These are phyloP conservation scores for Agraylea sexmaculata DNA, from an alignment of 1,140 invertebrate species.

Conservation along the genomic window DNA sequence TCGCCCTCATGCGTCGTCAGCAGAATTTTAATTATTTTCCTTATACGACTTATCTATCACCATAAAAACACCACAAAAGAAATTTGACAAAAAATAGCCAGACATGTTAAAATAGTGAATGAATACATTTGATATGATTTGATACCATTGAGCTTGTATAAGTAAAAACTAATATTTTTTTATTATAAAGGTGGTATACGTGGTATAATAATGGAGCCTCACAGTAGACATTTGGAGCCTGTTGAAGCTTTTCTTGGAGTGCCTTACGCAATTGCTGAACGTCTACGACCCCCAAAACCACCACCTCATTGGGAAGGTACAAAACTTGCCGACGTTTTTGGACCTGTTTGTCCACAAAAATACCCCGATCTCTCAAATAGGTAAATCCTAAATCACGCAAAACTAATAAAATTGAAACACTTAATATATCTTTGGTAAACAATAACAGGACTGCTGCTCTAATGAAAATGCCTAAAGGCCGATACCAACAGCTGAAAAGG, in stretches of 20 bases:
- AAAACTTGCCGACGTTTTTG: constrained; percentile 50
- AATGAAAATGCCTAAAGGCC: constrained; percentile 46
- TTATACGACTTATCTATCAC: too few species aligned
- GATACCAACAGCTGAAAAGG: constrained; percentile 46
- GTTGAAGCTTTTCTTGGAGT: constrained; percentile 62
- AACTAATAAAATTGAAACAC: background rate
- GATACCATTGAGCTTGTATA: too few species aligned
- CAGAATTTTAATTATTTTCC: too few species aligned
- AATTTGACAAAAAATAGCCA: too few species aligned
- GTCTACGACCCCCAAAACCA: constrained; percentile 44
- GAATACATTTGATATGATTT: too few species aligned
- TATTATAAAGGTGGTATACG: constrained; percentile 41
- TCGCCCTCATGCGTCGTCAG: too few species aligned
- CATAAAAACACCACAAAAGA: too few species aligned
- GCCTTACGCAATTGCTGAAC: constrained; percentile 59
- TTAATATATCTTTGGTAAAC: background rate
- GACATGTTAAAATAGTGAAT: too few species aligned
- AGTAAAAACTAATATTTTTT: background rate
- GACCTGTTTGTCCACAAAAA: constrained; percentile 56
- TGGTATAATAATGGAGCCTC: constrained; percentile 50
- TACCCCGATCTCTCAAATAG: constrained; percentile 21
- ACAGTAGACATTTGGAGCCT: constrained; percentile 52
- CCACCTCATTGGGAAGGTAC: constrained; percentile 59
- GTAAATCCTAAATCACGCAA: background rate
- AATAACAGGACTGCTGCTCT: constrained; percentile 46